phyloP scores from a whole-genome alignment of 2,888 invertebrate genomes.

The Parapristionchus giblindavisi region DNA sequence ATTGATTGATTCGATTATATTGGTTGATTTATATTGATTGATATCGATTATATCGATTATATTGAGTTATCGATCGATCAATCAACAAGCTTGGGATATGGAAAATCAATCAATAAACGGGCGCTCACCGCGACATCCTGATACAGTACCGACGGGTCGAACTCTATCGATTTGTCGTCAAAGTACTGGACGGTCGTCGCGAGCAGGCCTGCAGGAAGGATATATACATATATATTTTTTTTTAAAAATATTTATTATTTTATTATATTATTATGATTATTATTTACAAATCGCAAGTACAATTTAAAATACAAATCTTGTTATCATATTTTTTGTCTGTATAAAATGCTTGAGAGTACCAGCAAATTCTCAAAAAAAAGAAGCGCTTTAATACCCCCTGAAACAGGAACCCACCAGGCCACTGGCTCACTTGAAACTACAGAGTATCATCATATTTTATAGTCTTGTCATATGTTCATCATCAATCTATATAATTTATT shows the following conservation, averaged over 20 bases:
- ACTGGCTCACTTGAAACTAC: no score
- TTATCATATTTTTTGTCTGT: no score
- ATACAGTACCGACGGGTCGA: slow-evolving; percentile 93
- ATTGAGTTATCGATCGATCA: neutral
- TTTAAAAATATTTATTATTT: neutral
- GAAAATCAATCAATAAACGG: neutral
- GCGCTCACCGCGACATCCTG: slow-evolving; percentile 85
- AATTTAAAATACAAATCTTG: no score
- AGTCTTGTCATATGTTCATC: no score
- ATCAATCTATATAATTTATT: neutral
- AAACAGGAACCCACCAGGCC: no score
- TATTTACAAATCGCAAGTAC: neutral
- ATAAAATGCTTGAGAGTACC: no score
- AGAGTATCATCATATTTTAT: no score
- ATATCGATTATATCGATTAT: no score
- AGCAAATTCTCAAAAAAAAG: no score
- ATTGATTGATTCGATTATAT: no score
- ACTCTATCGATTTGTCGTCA: slow-evolving; percentile 86
- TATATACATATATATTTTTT: neutral
- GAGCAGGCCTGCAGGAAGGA: slow-evolving; percentile 76
- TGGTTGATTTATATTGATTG: no score
- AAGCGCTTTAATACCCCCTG: no score
- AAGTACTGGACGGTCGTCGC: slow-evolving; percentile 94
- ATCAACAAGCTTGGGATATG: neutral
- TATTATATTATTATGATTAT: neutral